Conservation (phyloP, 2,888 invertebrate genomes). For the Salticus scenicus region DNA sequence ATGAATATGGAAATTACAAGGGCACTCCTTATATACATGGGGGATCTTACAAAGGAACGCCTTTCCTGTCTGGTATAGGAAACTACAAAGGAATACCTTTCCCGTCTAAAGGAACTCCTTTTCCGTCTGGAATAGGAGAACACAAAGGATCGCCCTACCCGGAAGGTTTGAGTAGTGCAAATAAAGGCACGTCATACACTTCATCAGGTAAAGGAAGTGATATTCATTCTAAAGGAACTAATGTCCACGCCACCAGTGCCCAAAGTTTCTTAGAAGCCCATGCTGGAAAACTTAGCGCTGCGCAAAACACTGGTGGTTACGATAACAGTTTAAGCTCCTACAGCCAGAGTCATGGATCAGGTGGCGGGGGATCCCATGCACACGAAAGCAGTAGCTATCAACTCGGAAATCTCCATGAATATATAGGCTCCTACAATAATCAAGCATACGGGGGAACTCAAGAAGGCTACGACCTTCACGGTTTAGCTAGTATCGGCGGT, state of each 20-base stretch:
- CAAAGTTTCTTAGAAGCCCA: conserved; percentile 59
- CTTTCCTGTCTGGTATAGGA: conserved; percentile 10
- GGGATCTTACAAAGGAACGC: conserved; percentile 45
- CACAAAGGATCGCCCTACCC: conserved; percentile 32
- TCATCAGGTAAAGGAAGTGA: conserved; percentile 31
- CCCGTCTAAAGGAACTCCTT: conserved; percentile 18
- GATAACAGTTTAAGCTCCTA: conserved; percentile 39
- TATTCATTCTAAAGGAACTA: conserved; percentile 36
- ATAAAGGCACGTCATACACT: conserved; percentile 49
- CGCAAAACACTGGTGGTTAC: neutral
- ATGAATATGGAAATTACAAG: conserved; percentile 43
- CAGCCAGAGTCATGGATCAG: conserved; percentile 42
- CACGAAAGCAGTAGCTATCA: conserved; percentile 2
- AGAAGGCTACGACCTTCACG: too few relatives aligned
- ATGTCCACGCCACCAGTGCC: conserved; percentile 49
- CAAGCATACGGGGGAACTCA: conserved; percentile 10
- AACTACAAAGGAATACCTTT: conserved; percentile 27
- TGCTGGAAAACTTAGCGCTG: conserved; percentile 28
- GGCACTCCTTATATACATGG: conserved; percentile 48
- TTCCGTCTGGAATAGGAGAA: conserved; percentile 22
- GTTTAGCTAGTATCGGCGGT: conserved; percentile 4
- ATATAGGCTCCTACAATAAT: conserved; percentile 21
- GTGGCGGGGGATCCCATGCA: conserved; percentile 43
- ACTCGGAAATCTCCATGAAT: conserved; percentile 14
- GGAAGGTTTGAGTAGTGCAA: conserved; percentile 12